Base-by-base conservation (phyloP, 2,113 vertebrate genomes). In the Stegostoma tigrinum region DNA sequence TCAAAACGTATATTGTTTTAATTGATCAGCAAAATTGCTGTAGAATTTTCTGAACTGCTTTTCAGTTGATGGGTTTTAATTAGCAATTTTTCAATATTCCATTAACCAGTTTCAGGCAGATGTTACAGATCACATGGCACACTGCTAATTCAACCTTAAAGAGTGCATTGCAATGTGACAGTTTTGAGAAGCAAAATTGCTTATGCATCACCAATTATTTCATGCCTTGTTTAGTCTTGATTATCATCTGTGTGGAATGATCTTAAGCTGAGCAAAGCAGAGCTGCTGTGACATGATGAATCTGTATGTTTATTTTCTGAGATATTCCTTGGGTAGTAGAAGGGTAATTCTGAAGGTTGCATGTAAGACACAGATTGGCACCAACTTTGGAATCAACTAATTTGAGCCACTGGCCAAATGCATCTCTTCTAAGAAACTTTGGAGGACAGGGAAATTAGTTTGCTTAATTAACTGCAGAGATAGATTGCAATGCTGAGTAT, bases 191-290 rank as follows among this genome's bases (percentile, higher is more conserved):
- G 80, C 80, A 45, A 83, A 83, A 83, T 83, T 17, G 38, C 80
- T 83, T 83, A 83, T 83, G 80, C 80, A 83, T 83, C 80, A 83
- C 80, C 80, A 42, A 83, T 83, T 83, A 83, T 83, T 83, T 83
- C n/a, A 42, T 21, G 38, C 80, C 80, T 83, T 83, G 80, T 83
- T 83, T 83, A 1, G 80, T 45, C 80, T 38, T 45, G 80, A 83
- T 83, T 83, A 83, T 83, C 80, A 2, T 83, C 38, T 45, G 80
- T 23, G 38, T 45, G 80, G 80, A 83, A 83, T 83, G 80, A 45
- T 83, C 80, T 45, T 83, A 21, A 21, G 17, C 80, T 42, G 38
- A 83, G 42, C 80, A 83, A 80, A 21, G 3, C 80, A 83, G 80
- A 83, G 80, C 38, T 23, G 38, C 38, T 42, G 17, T 21, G 17